Evolutionary conservation across 2,797 vertebrate species (phyloP), one percentile per base, ranked within the genome.

Genomic region (Macropodus opercularis): DNA sequence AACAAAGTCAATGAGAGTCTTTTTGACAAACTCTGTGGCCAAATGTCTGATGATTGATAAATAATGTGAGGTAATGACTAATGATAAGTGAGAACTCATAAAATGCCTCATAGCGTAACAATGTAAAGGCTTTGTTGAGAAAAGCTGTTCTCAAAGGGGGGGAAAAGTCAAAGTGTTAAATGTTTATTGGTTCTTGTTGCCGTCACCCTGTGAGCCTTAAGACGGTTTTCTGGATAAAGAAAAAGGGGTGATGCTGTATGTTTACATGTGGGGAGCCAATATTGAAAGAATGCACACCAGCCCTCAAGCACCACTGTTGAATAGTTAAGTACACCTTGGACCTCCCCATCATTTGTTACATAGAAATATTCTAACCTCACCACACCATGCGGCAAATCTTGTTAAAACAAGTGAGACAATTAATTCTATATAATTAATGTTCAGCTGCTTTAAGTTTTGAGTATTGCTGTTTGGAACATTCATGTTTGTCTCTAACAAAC

Each of bases 381-480:
- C 29, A 74, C 66, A 26, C 67, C 83, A 62, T 76, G 69, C 75
- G 78, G 63, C 52, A 84, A 32, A 75, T 80, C 59, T 75, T 82
- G 75, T 85, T 40, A 71, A 79, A 69, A 77, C 43, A 82, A 77
- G 53, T 77, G 40, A 63, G 42, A 74, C 44, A 38, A 67, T 80
- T 79, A 56, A 78, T 84, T 81, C 83, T 63, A 83, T 87, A 87
- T 91, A 41, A n/a, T 88, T 80, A 86, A 82, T 92, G 89, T 92
- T 87, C 88, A 92, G 84, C 83, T 89, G 86, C 83, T 87, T 89
- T 83, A 87, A 77, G 80, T 75, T 86, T 81, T 84, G 65, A 78
- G 60, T 86, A 81, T 85, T 86, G 79, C 77, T 90, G 84, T 91
- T 86, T 85, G 75, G 67, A 87, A 76, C 61, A 68, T 85, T 80